phyloP scores from a whole-genome alignment of 2,888 invertebrate genomes.

The Andricus quercusramuli region DNA sequence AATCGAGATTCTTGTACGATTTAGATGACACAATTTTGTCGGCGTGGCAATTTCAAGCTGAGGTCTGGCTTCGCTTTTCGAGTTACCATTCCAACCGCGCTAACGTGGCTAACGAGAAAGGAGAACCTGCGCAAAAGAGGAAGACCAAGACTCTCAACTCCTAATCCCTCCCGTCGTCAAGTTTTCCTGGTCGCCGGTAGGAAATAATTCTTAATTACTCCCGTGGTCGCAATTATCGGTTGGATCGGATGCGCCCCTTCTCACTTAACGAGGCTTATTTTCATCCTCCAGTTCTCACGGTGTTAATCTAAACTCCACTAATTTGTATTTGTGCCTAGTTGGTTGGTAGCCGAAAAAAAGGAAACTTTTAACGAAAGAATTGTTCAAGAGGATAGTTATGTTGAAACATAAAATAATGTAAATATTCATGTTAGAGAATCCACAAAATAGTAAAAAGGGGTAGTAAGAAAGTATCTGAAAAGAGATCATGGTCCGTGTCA shows the following conservation, averaged over 20 bases:
- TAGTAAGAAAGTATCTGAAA: too few species aligned
- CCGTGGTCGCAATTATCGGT: conserved; percentile 51
- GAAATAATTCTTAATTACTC: conserved; percentile 59
- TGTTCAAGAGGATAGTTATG: too few species aligned
- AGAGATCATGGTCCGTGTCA: too few species aligned
- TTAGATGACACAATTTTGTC: neutral
- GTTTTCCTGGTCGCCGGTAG: conserved; percentile 33
- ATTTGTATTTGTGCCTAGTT: neutral
- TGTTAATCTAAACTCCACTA: neutral
- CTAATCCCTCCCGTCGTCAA: conserved; percentile 27
- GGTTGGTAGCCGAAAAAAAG: neutral
- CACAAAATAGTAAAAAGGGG: too few species aligned
- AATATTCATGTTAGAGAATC: too few species aligned
- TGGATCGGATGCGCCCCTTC: conserved; percentile 36
- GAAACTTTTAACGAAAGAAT: neutral
- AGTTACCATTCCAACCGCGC: conserved; percentile 8
- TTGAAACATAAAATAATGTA: too few species aligned
- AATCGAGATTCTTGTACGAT: too few species aligned
- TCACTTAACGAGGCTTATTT: conserved; percentile 26
- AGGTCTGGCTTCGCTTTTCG: neutral
- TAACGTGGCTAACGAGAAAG: conserved; percentile 16
- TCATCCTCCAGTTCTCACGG: neutral
- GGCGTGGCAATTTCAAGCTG: neutral
- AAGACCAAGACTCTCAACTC: conserved; percentile 18
- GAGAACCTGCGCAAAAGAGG: conserved; percentile 3